Percentiles rank a stretch among this genome's conserved stretches.
phyloP scores from a whole-genome alignment of 1,140 invertebrate genomes.

The Zophobas morio region DNA sequence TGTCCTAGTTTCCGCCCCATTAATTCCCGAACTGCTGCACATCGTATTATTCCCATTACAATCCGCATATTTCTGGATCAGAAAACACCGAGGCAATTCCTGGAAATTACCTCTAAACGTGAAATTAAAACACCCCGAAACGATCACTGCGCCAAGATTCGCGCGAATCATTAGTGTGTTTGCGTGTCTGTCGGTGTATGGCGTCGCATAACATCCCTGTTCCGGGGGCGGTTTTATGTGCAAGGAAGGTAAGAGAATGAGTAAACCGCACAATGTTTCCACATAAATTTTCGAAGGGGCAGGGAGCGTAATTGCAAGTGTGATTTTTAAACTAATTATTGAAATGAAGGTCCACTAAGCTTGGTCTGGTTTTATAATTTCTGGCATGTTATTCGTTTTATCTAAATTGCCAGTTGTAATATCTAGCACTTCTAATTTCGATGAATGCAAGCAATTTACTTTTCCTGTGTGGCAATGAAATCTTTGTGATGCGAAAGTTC shows the following conservation, averaged over 20 bases:
- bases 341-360: too few relatives aligned
- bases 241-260: conserved; percentile 13
- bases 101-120: conserved; percentile 25
- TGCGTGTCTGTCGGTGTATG: conserved; percentile 1
- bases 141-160: conserved; percentile 34
- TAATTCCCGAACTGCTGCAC: conserved; percentile 13
- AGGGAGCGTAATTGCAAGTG: too few relatives aligned
- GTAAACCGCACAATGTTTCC: not conserved
- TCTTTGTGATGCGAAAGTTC: too few relatives aligned
- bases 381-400: too few relatives aligned
- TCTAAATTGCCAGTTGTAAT: too few relatives aligned
- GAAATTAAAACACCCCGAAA: conserved; percentile 24
- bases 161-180: conserved; percentile 6
- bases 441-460: too few relatives aligned
- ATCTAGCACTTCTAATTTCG: too few relatives aligned
- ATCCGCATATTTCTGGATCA: conserved; percentile 24
- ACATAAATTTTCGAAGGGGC: too few relatives aligned
- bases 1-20: conserved; percentile 8
- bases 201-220: conserved; percentile 5
- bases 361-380: too few relatives aligned
- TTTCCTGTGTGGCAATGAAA: too few relatives aligned
- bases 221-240: conserved; percentile 29
- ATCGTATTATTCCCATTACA: conserved; percentile 13
- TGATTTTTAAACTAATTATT: too few relatives aligned
- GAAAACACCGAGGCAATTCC: conserved; percentile 23